Percentiles rank a stretch among this genome's conserved stretches.
Conservation (phyloP, 1,140 invertebrate species). For the Pseudomyrmex flavicornis region DNA sequence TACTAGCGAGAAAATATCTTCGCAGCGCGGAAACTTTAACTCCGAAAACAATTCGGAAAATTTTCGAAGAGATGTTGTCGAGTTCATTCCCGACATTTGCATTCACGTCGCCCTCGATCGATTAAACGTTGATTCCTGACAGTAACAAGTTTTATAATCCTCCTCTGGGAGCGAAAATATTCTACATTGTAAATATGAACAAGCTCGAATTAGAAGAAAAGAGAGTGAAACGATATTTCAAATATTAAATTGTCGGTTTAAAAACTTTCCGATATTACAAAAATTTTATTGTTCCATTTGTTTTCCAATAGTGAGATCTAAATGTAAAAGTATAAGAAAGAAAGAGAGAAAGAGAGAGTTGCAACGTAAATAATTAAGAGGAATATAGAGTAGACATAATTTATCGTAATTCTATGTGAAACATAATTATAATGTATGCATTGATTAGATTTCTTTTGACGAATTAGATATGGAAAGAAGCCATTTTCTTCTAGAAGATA, state of each 20-base stretch:
- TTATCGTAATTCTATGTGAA: no score
- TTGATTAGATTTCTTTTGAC: no score
- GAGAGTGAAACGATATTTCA: background rate
- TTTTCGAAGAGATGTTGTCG: constrained; percentile 19
- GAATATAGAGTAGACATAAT: no score
- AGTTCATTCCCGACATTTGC: constrained; percentile 35
- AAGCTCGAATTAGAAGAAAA: constrained; percentile 1
- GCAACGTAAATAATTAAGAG: no score
- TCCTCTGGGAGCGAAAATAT: background rate
- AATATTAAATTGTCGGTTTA: background rate
- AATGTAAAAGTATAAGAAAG: no score
- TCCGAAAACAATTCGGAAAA: constrained; percentile 19
- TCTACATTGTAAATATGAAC: no score
- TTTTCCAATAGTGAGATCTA: no score
- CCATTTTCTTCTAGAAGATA: background rate
- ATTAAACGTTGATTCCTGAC: background rate
- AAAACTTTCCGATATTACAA: no score
- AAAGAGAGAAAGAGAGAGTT: no score
- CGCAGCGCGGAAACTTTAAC: constrained; percentile 18
- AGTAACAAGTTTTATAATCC: background rate
- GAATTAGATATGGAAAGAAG: no score
- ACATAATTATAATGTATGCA: no score
- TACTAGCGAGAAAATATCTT: constrained; percentile 33
- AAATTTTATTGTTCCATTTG: no score
- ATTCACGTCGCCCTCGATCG: constrained; percentile 9